Conservation (phyloP, 2,113 vertebrate genomes). For the Suricata suricatta region DNA sequence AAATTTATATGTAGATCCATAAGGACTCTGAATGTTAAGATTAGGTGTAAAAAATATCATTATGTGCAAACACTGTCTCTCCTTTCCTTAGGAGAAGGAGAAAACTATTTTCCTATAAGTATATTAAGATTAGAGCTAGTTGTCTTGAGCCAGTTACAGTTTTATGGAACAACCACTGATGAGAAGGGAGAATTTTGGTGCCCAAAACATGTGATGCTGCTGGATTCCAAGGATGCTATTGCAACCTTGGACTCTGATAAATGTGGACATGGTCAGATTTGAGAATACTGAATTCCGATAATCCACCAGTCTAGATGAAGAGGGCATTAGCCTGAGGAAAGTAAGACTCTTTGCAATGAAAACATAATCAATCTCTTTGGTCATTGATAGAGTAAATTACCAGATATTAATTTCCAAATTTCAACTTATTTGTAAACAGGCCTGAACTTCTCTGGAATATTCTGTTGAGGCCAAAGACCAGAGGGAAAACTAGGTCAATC, state of each 20-base stretch:
- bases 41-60: slow-evolving; percentile 12
- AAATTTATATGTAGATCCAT: not conserved
- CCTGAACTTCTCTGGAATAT: not conserved
- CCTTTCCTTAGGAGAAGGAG: not conserved
- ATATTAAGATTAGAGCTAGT: not conserved
- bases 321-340: not conserved
- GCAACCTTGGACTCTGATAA: not conserved
- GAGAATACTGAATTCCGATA: not conserved
- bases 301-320: not conserved
- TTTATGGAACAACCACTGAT: not conserved
- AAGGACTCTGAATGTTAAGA: not conserved
- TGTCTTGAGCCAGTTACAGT: not conserved
- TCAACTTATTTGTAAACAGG: not conserved
- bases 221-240: not conserved
- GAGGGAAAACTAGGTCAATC: not conserved
- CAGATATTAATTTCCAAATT: not conserved
- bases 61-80: not conserved
- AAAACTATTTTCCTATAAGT: not conserved
- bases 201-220: not conserved
- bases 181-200: not conserved
- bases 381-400: not conserved
- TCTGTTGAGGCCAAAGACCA: not conserved
- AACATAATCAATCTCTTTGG: not conserved
- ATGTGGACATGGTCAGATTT: not conserved
- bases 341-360: not conserved